Conservation (phyloP, 2,888 invertebrate species). For the Arctia plantaginis region DNA sequence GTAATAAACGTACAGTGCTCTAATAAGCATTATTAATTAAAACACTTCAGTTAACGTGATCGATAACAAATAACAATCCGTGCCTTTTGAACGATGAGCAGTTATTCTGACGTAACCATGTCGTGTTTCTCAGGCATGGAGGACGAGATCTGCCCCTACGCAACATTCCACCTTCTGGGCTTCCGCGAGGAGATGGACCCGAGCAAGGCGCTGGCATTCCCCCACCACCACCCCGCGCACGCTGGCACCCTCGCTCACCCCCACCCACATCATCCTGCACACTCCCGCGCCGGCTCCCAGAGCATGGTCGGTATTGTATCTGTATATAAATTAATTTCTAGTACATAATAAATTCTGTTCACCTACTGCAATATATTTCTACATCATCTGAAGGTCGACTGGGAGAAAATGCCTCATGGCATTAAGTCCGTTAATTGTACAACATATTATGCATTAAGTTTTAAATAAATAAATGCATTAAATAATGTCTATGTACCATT, state of each 20-base stretch:
- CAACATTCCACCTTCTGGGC: conserved; percentile 97
- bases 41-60: neutral
- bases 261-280: conserved; percentile 89
- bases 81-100: neutral
- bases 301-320: conserved; percentile 90
- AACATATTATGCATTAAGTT: no score
- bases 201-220: conserved; percentile 94
- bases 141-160: conserved; percentile 98
- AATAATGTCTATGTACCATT: neutral
- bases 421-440: no score
- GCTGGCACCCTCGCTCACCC: conserved; percentile 94
- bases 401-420: no score
- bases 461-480: no score
- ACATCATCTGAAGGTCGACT: no score
- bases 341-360: neutral
- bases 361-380: no score
- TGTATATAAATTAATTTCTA: neutral
- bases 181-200: conserved; percentile 99
- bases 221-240: conserved; percentile 92
- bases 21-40: neutral
- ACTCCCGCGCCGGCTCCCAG: conserved; percentile 95
- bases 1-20: no score
- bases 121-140: conserved; percentile 91
- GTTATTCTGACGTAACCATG: neutral
- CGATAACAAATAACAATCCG: neutral